Conservation (phyloP, 2,113 vertebrate species). For the Scolopax mira region DNA sequence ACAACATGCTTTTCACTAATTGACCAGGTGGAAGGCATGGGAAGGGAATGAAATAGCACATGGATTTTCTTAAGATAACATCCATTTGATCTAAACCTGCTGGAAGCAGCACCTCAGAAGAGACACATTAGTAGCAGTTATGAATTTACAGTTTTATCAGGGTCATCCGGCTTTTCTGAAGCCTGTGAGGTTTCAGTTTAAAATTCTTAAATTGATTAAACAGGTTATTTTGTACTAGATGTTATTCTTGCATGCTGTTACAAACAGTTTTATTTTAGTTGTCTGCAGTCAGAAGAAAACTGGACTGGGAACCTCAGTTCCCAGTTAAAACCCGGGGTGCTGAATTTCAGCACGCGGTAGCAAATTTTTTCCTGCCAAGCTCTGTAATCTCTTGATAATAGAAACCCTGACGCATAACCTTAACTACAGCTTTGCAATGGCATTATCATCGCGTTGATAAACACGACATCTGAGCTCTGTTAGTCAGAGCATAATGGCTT, state of each 20-base stretch:
- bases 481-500: conserved; percentile 50
- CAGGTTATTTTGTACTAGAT: background rate
- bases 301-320: background rate
- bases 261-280: background rate
- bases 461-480: conserved; percentile 52
- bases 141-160: background rate
- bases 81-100: background rate
- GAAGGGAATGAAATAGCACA: background rate
- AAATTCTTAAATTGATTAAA: background rate
- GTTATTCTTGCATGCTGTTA: background rate
- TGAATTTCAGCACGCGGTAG: background rate
- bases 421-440: conserved; percentile 8
- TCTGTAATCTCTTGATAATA: conserved; percentile 35
- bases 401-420: conserved; percentile 42
- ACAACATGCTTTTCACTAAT: background rate
- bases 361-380: conserved; percentile 5
- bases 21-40: background rate
- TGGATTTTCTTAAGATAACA: background rate
- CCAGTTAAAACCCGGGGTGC: background rate
- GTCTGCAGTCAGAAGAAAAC: background rate
- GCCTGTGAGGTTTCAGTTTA: background rate
- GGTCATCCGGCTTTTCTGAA: background rate
- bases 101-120: background rate
- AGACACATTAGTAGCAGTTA: background rate
- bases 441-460: conserved; percentile 42